Conservation (phyloP, 2,113 vertebrate genomes). For the Albula glossodonta region DNA sequence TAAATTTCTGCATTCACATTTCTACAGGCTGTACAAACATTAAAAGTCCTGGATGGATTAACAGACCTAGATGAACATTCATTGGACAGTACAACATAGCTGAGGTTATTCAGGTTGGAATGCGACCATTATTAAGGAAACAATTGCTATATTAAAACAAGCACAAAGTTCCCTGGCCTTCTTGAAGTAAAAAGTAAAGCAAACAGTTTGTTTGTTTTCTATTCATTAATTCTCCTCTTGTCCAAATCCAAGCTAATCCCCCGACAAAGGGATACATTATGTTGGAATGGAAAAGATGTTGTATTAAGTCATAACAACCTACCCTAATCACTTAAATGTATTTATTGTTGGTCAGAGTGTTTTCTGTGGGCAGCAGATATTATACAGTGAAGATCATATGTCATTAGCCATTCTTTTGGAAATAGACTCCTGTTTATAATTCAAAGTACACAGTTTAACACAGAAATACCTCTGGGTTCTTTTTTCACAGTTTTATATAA, state of each 20-base stretch:
- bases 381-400: background rate
- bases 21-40: background rate
- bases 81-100: background rate
- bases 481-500: background rate
- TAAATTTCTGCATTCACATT: no score
- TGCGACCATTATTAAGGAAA: background rate
- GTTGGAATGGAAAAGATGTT: background rate
- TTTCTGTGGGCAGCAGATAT: background rate
- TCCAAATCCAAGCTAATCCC: background rate
- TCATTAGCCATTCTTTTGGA: background rate
- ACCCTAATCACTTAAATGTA: no score
- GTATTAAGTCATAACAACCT: background rate
- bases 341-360: background rate
- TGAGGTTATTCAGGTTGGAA: background rate
- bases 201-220: background rate
- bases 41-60: background rate
- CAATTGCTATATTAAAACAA: background rate
- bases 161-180: background rate
- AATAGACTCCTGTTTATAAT: background rate
- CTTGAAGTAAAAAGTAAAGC: background rate
- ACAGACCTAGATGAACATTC: background rate
- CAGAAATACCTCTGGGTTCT: background rate
- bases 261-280: background rate
- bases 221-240: background rate
- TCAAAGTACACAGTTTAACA: background rate